Percentiles rank a stretch among this genome's conserved stretches.
Conservation (phyloP, 2,113 vertebrate species). For the Geococcyx californianus region DNA sequence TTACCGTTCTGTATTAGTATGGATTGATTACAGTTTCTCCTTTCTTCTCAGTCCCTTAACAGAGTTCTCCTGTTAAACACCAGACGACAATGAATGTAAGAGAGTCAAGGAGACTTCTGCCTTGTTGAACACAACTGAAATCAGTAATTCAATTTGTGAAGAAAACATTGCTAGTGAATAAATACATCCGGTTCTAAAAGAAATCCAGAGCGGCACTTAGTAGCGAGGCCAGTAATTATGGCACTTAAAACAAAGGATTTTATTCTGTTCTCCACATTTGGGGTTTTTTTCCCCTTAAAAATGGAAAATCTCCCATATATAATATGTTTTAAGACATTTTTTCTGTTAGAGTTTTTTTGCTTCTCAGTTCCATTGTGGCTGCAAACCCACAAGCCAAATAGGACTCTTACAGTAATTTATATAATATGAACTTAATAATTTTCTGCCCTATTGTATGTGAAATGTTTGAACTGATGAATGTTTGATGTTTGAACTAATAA, state of each 20-base stretch:
- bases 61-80: not conserved
- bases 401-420: not conserved
- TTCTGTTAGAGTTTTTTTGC: not conserved
- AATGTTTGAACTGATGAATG: constrained; percentile 46
- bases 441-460: constrained; percentile 11
- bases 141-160: not conserved
- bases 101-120: not conserved
- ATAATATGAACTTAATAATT: not conserved
- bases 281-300: accelerated
- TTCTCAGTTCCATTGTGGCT: not conserved
- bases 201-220: not conserved
- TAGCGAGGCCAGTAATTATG: not conserved
- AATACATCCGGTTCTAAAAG: not conserved
- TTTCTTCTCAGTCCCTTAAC: not conserved
- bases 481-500: constrained; percentile 48
- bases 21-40: not conserved
- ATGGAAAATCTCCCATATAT: not conserved
- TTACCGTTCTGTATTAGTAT: not conserved
- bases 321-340: not conserved
- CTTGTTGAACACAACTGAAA: not conserved
- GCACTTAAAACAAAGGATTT: not conserved
- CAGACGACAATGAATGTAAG: not conserved
- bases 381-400: not conserved
- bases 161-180: not conserved
- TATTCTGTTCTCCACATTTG: not conserved